phyloP scores from a whole-genome alignment of 2,113 vertebrate genomes.

The Stegostoma tigrinum region DNA sequence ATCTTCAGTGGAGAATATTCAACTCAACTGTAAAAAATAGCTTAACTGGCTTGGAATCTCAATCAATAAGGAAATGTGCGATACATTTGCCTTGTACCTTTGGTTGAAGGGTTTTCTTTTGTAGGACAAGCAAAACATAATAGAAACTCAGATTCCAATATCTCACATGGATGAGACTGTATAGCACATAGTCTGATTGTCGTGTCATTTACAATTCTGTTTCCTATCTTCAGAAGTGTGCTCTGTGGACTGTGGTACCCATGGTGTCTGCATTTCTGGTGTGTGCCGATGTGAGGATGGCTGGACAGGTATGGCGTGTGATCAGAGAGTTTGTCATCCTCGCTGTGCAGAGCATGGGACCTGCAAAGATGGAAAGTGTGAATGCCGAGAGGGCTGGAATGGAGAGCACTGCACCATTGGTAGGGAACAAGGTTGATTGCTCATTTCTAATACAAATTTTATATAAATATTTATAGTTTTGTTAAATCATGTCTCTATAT shows the following conservation, averaged over 20 bases:
- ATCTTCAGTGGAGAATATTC: not conserved
- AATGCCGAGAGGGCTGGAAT: constrained; percentile 99
- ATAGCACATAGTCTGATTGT: not conserved
- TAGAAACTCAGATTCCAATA: constrained; percentile 20
- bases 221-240: constrained; percentile 77
- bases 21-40: not conserved
- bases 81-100: not conserved
- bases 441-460: not conserved
- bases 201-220: not conserved
- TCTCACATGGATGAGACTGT: constrained; percentile 28
- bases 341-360: constrained; percentile 95
- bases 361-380: constrained; percentile 98
- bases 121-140: not conserved
- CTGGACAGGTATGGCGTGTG: constrained; percentile 89
- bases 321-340: constrained; percentile 95
- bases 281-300: constrained; percentile 95
- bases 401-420: constrained; percentile 99
- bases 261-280: constrained; percentile 91
- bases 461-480: not conserved
- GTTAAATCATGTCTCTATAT: not conserved
- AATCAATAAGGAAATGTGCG: not conserved
- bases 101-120: constrained; percentile 20
- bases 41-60: not conserved
- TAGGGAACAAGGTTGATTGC: constrained; percentile 59
- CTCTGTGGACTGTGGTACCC: constrained; percentile 93